These are phyloP conservation scores for Macropis europaea DNA, from an alignment of 2,888 invertebrate genomes.

Conservation along the genomic window DNA sequence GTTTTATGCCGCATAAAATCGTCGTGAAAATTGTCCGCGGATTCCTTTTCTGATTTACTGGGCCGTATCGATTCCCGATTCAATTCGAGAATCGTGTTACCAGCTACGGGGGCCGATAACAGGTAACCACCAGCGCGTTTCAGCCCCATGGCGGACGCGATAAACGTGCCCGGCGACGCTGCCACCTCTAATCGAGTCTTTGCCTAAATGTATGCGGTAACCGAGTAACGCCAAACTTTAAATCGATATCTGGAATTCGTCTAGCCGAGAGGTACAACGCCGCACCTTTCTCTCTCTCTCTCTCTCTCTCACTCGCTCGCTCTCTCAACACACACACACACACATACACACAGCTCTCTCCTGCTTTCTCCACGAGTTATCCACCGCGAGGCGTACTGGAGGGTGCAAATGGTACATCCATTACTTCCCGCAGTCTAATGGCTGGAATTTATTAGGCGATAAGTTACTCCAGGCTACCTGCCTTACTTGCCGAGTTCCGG, in stretches of 20 bases:
- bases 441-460: slow-evolving; percentile 75
- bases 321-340: not conserved
- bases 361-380: slow-evolving; percentile 17
- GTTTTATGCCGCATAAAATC: slow-evolving; percentile 46
- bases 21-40: slow-evolving; percentile 47
- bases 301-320: too few relatives aligned
- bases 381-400: slow-evolving; percentile 57
- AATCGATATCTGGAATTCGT: slow-evolving; percentile 64
- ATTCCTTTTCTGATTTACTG: slow-evolving; percentile 48
- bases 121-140: slow-evolving; percentile 25
- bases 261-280: slow-evolving; percentile 31
- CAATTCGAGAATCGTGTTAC: slow-evolving; percentile 53
- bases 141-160: slow-evolving; percentile 30
- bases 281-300: not conserved
- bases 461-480: slow-evolving; percentile 69
- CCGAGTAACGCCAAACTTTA: slow-evolving; percentile 60
- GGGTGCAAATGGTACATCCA: slow-evolving; percentile 75
- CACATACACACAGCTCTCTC: not conserved
- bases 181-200: slow-evolving; percentile 56
- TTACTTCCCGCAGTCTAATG: slow-evolving; percentile 74
- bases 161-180: slow-evolving; percentile 35
- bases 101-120: slow-evolving; percentile 37
- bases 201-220: slow-evolving; percentile 50
- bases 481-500: slow-evolving; percentile 63
- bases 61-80: slow-evolving; percentile 51